Conservation (phyloP, 2,113 vertebrate species). For the Aegypius monachus region DNA sequence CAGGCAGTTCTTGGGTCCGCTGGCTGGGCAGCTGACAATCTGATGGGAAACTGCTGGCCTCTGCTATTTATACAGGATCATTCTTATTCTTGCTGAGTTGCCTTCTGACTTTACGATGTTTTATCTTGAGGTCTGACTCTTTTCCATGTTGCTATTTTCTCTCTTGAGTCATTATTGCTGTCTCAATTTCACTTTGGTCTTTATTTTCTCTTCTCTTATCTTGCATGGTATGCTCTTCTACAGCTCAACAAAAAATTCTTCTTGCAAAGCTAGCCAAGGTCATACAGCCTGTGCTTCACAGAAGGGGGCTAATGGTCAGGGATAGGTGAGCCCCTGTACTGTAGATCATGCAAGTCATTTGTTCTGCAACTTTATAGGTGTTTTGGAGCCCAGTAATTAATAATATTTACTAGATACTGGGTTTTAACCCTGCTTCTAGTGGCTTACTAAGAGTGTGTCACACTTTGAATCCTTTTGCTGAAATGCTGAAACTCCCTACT, state of each 20-base stretch:
- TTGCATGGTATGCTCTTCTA: background rate
- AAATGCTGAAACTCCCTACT: background rate
- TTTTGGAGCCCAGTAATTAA: background rate
- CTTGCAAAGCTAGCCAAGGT: background rate
- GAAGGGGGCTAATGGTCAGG: background rate
- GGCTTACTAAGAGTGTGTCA: background rate
- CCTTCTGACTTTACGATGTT: background rate
- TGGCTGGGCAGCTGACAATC: background rate
- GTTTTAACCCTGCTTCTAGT: background rate
- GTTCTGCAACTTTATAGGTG: background rate
- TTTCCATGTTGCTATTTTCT: background rate
- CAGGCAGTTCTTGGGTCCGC: background rate
- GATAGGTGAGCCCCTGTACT: background rate
- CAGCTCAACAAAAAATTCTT: background rate
- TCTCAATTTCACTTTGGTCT: background rate
- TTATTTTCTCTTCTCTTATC: background rate
- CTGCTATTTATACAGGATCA: background rate
- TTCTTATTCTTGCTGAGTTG: background rate
- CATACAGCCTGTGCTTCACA: background rate
- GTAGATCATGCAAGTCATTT: background rate
- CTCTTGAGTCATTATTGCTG: background rate
- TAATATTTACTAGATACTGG: background rate
- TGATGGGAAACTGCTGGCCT: background rate
- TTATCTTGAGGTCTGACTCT: background rate
- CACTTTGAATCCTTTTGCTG: background rate